Evolutionary conservation across 2,888 invertebrate species (phyloP), one percentile per base, ranked within the genome.

Genomic region (Eilema caniola): DNA sequence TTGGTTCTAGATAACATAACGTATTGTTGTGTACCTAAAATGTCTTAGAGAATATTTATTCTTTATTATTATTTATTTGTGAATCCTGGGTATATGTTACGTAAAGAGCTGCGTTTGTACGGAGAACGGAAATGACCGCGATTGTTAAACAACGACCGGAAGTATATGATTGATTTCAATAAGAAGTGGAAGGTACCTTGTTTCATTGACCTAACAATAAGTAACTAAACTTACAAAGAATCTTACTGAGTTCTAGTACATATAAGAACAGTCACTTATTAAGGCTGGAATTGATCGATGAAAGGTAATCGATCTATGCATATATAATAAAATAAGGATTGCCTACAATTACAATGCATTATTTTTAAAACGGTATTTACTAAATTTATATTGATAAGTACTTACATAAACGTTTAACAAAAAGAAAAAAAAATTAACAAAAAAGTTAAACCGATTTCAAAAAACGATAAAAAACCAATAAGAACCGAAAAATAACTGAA

Each of bases 141-240:
- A 63, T 71, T 67, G 66, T 37, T 60, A 23, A 62, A 62, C 62
- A 57, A 57, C 57, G 41, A 59, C 66, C 66, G 62, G 66, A 66
- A 67, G 57, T 47, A 60, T 63, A 70, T 80, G 76, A 76, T 69
- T 65, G 69, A 75, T 75, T 72, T 59, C 56, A 73, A 72, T 59
- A 78, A 68, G 75, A 70, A 64, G 65, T 74, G 53, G 53, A 20
- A 53, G 63, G 65, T 68, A 60, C 72, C 70, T 71, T 64, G 64
- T 20, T 41, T 69, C 59, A 47, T 64, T 63, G 69, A 60, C 65
- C 56, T 63, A 41, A 62, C 37, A 60, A 61, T 61, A n/a, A n/a
- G n/a, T n/a, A 67, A 25, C 61, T n/a, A 67, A 41, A 47, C 28
- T 37, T 37, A 28, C n/a, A n/a, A 37, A 25, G 25, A 59, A 66